Evolutionary conservation across 92 coral and sea anemone genomes (phyloP), one percentile per base, ranked within the genome.

Genomic region (Phenganax stokvisi): DNA sequence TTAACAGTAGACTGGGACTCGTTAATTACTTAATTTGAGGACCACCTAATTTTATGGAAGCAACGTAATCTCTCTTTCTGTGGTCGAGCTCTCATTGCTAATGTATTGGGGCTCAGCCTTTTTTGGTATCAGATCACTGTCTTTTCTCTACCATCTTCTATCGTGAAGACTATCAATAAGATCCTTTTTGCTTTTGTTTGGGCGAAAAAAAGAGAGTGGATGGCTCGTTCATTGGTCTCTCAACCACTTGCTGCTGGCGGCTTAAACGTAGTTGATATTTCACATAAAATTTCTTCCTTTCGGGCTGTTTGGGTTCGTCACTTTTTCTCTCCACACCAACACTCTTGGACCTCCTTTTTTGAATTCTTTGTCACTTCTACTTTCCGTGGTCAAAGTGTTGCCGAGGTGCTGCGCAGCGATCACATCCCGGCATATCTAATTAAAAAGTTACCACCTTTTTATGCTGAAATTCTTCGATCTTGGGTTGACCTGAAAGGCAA

Each of bases 91-190:
- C 58, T 85, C 0, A 57, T 88, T 2, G 30, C 73, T 6, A 81
- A 85, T 51, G 80, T 85, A 0, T 68, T 84, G 5, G 85, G 77
- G 7, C 68, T 84, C 0, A 78, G 79, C 9, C 51, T 61, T 0
- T 61, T 87, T 0, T 84, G 85, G 90, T 87, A 87, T 57, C 84
- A 76, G 30, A 86, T 86, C 0, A 54, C 90, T 0, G 30, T 88
- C 6, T 52, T 71, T 1, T 47, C 1, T 57, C 70, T 88, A 76
- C 90, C 90, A 0, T 0, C 17, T 0, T 57, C 59, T 55, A 76
- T 64, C 2, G 6, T 52, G 0, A 0, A 15, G 0, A 17, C 25
- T 9, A n/a, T 85, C 20, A 67, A 30, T 2, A 8, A 61, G 3
- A 7, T 81, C 9, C 16, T 76, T 0, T 88, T 80, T 28, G 7